These are phyloP conservation scores for Gavia stellata DNA, from an alignment of 2,113 vertebrate species.

Conservation along the genomic window DNA sequence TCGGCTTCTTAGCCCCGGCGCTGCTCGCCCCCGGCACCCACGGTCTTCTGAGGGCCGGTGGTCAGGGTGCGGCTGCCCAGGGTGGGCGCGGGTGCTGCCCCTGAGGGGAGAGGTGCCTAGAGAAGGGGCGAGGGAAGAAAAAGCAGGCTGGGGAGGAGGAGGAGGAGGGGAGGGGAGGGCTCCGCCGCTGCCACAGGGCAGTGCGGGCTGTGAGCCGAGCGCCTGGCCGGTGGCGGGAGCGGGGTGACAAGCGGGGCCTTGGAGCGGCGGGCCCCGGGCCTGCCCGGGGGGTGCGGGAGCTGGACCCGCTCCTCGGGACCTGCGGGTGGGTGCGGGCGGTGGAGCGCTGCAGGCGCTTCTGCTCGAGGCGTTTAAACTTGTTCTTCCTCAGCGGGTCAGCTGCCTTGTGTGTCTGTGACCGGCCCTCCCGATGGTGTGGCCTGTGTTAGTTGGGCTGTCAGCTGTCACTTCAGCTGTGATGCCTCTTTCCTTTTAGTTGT, in stretches of 20 bases:
- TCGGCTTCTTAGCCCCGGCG: accelerated
- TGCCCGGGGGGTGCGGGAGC: background rate
- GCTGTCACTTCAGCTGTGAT: background rate
- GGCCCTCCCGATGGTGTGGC: background rate
- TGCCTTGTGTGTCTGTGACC: background rate
- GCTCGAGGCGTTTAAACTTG: background rate
- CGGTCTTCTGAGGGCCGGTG: background rate
- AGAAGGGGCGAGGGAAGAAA: accelerated
- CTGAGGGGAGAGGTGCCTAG: background rate
- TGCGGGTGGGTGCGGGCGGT: accelerated
- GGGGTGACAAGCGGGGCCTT: background rate
- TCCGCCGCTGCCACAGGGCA: background rate
- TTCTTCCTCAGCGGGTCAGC: background rate
- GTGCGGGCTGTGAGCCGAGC: accelerated
- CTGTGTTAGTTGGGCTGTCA: background rate
- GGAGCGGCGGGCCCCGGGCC: background rate
- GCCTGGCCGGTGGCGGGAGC: background rate
- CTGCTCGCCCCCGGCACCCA: accelerated
- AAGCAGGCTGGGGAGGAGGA: background rate
- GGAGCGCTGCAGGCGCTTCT: accelerated
- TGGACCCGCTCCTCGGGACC: background rate
- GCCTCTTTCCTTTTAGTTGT: background rate
- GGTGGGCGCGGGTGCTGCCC: background rate
- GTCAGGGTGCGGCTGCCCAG: accelerated
- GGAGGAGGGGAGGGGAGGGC: no score